Base-by-base conservation (phyloP, 2,113 vertebrate genomes). In the Polypterus senegalus region DNA sequence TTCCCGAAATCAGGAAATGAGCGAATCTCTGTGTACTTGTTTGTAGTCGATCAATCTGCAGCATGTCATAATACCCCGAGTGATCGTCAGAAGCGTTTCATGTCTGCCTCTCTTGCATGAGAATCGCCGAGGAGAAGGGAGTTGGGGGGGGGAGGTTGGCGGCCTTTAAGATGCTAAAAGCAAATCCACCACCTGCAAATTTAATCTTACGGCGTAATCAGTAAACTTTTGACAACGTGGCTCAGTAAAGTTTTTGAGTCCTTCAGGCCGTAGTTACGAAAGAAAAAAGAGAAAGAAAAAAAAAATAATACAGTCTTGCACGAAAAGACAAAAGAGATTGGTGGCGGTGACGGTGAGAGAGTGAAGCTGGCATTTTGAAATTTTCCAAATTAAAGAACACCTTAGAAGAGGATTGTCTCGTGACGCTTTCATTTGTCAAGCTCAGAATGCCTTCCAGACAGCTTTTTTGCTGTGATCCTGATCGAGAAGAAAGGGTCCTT, bases 161-260 rank as follows among this genome's bases (percentile, higher is more conserved):
- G 51, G 51, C 51, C 10, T 52, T 52, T 4, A 52, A 10, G 10
- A 8, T 8, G 10, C 51, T 46, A 46, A 46, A 52, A 52, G 51
- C 51, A 47, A 11, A 45, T 5, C 27, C 8, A 53, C 60, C 49
- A 54, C 48, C 59, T 49, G 61, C 61, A 62, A 54, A 54, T 46
- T 27, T 43, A 49, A n/a, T 60, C 51, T 54, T 47, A 54, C 45
- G 27, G 10, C n/a, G 46, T 46, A 54, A 55, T 62, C 61, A 55
- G 61, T 62, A 55, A 62, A 62, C 47, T 44, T 55, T 62, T 62
- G 61, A 46, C 48, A 27, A 62, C 46, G 5, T 62, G 45, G 51
- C 43, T 9, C 45, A 54, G 54, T 47, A 47, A 47, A 8, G 3
- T 7, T 11, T 8, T 54, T 53, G 45, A 49, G 53, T 62, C 54